A percentile compares a stretch with the other conserved stretches of the same genome.
phyloP scores from a whole-genome alignment of 2,888 invertebrate species.

The Uropetala carovei region DNA sequence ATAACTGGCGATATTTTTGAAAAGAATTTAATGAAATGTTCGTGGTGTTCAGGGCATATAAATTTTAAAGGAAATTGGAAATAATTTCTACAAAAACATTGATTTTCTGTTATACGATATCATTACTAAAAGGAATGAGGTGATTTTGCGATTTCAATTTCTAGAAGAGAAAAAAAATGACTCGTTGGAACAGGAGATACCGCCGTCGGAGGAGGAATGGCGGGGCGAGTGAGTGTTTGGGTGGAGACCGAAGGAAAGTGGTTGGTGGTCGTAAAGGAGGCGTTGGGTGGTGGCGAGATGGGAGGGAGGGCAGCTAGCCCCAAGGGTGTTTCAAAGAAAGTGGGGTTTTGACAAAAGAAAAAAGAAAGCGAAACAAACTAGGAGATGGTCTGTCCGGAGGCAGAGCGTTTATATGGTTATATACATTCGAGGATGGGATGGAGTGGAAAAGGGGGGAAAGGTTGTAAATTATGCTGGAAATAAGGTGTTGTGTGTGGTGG shows the following conservation, averaged over 20 bases:
- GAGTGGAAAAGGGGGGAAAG: constrained; percentile 34
- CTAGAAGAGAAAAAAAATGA: no score
- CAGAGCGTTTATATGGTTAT: constrained; percentile 59
- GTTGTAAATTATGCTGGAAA: constrained; percentile 52
- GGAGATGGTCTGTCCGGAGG: constrained; percentile 51
- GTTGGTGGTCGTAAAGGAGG: background rate
- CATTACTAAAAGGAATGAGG: no score
- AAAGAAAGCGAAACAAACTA: constrained; percentile 29
- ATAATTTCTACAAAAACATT: no score
- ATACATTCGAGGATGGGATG: constrained; percentile 9
- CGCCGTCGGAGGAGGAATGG: no score
- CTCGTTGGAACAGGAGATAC: no score
- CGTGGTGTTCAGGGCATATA: no score
- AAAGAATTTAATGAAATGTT: no score
- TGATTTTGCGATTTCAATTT: no score
- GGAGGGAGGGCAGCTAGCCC: background rate
- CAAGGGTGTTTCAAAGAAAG: background rate
- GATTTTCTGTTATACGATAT: no score
- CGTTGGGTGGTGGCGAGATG: background rate
- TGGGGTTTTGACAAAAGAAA: constrained; percentile 16
- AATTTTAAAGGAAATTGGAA: no score
- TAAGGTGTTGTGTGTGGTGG: constrained; percentile 60
- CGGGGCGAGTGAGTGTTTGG: no score
- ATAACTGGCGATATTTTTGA: no score
- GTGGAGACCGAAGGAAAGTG: background rate